Conservation (phyloP, 2,113 vertebrate genomes). For the Rallus limicola region DNA sequence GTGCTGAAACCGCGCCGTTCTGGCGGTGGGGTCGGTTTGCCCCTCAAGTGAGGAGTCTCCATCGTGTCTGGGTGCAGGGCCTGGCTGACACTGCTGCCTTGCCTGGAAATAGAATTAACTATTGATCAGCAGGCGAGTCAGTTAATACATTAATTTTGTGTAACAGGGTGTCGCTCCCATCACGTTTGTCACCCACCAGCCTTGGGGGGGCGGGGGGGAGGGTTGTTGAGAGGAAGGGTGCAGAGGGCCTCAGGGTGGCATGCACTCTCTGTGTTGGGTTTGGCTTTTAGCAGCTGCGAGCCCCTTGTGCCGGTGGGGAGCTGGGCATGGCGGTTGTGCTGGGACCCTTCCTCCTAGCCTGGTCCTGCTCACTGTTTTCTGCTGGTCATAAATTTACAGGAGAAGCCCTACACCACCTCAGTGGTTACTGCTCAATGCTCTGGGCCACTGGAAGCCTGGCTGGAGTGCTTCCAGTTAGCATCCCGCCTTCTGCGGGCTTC, state of each 20-base stretch:
- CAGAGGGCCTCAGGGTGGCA: neutral
- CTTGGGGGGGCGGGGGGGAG: rapidly evolving
- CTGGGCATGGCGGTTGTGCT: neutral
- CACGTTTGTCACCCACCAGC: neutral
- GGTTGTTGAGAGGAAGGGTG: neutral
- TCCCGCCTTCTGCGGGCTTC: neutral
- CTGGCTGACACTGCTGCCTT: neutral
- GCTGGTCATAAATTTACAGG: neutral
- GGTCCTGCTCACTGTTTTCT: neutral
- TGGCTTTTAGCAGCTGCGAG: neutral
- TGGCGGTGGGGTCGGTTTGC: neutral
- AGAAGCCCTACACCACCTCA: neutral
- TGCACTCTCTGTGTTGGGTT: neutral
- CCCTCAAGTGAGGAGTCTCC: neutral
- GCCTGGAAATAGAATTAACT: constrained; percentile 28
- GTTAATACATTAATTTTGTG: constrained; percentile 13
- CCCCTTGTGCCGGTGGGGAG: neutral
- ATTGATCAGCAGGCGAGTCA: constrained; percentile 34
- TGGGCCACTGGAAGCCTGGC: neutral
- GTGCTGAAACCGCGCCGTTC: neutral
- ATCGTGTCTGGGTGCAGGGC: neutral
- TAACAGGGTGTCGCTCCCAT: neutral
- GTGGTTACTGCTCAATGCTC: neutral
- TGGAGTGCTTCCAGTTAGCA: neutral
- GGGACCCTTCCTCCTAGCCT: neutral